Conservation (phyloP, 1,140 invertebrate genomes). For the Hylaeus anthracinus region DNA sequence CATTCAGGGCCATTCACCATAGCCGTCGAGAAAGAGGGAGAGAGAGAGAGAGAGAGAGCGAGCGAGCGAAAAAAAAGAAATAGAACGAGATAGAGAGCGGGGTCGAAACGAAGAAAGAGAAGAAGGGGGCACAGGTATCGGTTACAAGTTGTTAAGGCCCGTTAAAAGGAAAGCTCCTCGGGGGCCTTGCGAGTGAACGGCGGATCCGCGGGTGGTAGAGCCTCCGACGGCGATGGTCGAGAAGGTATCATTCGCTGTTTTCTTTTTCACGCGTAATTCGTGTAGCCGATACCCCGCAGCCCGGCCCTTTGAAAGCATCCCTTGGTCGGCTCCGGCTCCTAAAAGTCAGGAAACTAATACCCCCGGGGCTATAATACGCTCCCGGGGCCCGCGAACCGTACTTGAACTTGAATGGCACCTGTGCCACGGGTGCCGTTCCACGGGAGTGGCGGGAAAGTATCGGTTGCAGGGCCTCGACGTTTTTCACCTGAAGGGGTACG, state of each 20-base stretch:
- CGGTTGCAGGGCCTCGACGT: not conserved
- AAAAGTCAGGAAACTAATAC: slow-evolving; percentile 44
- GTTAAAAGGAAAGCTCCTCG: slow-evolving; percentile 56
- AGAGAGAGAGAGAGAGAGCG: not conserved
- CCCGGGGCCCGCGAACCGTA: slow-evolving; percentile 1
- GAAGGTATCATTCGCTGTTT: slow-evolving; percentile 34
- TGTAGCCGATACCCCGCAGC: slow-evolving; percentile 5
- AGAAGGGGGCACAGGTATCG: slow-evolving; percentile 56
- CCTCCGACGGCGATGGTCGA: not conserved
- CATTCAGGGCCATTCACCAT: slow-evolving; percentile 39
- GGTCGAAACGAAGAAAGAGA: not conserved
- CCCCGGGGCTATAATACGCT: slow-evolving; percentile 23
- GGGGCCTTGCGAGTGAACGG: slow-evolving; percentile 22
- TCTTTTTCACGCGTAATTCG: slow-evolving; percentile 50
- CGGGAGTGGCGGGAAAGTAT: slow-evolving; percentile 16
- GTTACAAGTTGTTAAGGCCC: slow-evolving; percentile 68
- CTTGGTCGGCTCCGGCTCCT: not conserved
- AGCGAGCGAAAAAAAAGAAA: not conserved
- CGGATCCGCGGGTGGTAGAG: slow-evolving; percentile 22
- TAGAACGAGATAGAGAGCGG: not conserved
- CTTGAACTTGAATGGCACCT: slow-evolving; percentile 46
- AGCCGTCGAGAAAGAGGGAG: not conserved
- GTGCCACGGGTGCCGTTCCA: slow-evolving; percentile 8
- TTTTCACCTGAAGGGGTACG: not conserved
- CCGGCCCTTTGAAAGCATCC: slow-evolving; percentile 7